Evolutionary conservation across 2,888 invertebrate genomes (phyloP).

Genomic region (Netelia melanura): DNA sequence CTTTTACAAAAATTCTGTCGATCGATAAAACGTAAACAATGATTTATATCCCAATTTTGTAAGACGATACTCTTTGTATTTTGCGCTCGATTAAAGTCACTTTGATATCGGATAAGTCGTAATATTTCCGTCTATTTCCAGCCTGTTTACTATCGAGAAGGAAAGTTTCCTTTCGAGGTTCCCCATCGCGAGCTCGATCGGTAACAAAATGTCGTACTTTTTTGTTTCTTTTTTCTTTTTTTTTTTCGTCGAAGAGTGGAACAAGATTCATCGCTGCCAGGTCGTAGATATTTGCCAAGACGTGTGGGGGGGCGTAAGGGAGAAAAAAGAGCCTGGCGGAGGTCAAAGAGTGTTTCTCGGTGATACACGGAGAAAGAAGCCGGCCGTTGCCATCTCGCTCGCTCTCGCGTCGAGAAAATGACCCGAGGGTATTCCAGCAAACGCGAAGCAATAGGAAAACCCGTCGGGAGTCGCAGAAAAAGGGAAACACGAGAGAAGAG

Average conservation of each 20-base stretch:
- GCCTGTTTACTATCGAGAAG: slow-evolving; percentile 10
- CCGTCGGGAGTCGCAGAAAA: slow-evolving; percentile 38
- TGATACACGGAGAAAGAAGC: slow-evolving; percentile 46
- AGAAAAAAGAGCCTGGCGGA: slow-evolving; percentile 29
- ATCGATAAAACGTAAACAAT: neutral
- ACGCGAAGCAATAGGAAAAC: slow-evolving; percentile 56
- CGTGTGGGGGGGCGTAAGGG: slow-evolving; percentile 2
- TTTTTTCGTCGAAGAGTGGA: slow-evolving; percentile 11
- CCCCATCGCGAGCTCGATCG: slow-evolving; percentile 10
- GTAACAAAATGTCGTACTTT: slow-evolving; percentile 38
- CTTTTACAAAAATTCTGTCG: neutral
- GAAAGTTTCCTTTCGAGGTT: neutral
- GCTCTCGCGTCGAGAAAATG: slow-evolving; percentile 49
- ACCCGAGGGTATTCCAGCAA: slow-evolving; percentile 65
- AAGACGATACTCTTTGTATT: neutral
- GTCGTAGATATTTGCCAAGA: slow-evolving; percentile 59
- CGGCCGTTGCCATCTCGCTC: slow-evolving; percentile 7
- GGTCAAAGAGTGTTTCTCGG: slow-evolving; percentile 63
- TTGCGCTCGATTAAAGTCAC: slow-evolving; percentile 7
- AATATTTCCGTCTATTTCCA: neutral
- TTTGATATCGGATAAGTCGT: slow-evolving; percentile 22
- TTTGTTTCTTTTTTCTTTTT: neutral
- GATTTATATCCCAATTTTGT: neutral
- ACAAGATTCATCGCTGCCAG: slow-evolving; percentile 55
- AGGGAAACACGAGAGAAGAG: slow-evolving; percentile 37